Evolutionary conservation across 1,140 invertebrate genomes (phyloP), one percentile per base, ranked within the genome.

Genomic region (Melanaphis sacchari): DNA sequence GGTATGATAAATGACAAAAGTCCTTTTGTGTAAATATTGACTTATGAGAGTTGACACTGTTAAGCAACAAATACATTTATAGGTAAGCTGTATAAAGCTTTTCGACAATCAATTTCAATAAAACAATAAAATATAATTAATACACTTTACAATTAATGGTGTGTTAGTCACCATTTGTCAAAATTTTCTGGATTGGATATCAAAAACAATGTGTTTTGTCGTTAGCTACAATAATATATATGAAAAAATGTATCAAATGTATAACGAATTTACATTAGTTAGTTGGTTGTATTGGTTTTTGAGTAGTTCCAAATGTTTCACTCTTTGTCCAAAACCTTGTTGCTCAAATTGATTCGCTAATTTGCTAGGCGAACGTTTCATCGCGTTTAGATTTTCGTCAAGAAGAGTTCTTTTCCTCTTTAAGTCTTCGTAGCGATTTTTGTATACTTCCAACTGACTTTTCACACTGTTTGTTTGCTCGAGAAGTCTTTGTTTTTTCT

Each of bases 261-360:
- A 89, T 38, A 66, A 41, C 46, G 52, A 66, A 40, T 81, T 91
- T 91, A 91, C 90, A 81, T 91, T 91, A 36, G 66, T 36, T 43
- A 91, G 31, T 91, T 43, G 46, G 41, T 91, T 91, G 66, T 43
- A 91, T 36, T 91, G 59, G 21, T 36, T 36, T 46, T 91, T 91
- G 38, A 91, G 90, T 46, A 82, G 59, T 36, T 91, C 81, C 21
- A 91, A 81, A 46, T 91, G 90, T 49, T 81, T 81, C 54, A 24
- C 66, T 36, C 90, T 66, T 8, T 81, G 90, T 9, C 66, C 38
- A 3, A 76, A 40, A 24, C n/a, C 54, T 36, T 36, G 66, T 76
- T 46, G 24, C 43, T 91, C 66, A 1, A n/a, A 38, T 36, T 49
- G 41, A 41, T 49, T n/a, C 2, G 41, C 38, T 18, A 46, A 26